Percentiles rank a stretch among this genome's conserved stretches.
These are phyloP conservation scores for Athetis lepigone DNA, from an alignment of 2,888 invertebrate genomes.

Conservation along the genomic window DNA sequence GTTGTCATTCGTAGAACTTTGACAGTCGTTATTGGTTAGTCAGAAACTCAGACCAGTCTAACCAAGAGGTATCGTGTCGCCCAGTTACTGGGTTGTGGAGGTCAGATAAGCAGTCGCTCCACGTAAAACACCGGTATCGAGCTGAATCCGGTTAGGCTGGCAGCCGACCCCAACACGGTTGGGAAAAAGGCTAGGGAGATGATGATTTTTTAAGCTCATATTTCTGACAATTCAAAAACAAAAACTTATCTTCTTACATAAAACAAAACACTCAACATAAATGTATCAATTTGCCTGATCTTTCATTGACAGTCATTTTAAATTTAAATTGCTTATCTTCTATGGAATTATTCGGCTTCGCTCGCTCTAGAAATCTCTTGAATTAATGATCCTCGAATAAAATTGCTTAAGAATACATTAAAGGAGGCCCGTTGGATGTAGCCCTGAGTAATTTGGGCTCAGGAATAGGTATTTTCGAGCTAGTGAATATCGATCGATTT, in stretches of 20 bases:
- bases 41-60: too few species aligned
- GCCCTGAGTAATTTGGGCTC: slow-evolving; percentile 6
- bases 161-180: too few species aligned
- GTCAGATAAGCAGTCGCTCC: too few species aligned
- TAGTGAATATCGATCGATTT: neutral
- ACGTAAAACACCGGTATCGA: too few species aligned
- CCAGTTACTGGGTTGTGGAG: too few species aligned
- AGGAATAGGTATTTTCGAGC: neutral
- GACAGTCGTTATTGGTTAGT: too few species aligned
- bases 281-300: slow-evolving; percentile 46
- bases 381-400: slow-evolving; percentile 59
- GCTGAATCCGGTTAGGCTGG: too few species aligned
- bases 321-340: slow-evolving; percentile 64
- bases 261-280: slow-evolving; percentile 33
- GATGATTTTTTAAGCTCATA: too few species aligned
- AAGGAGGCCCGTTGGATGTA: slow-evolving; percentile 2
- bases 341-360: slow-evolving; percentile 52
- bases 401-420: slow-evolving; percentile 58
- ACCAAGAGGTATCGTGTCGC: too few species aligned
- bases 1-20: too few species aligned
- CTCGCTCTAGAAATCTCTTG: slow-evolving; percentile 58
- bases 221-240: neutral
- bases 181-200: too few species aligned
- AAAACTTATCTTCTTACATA: neutral
- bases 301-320: slow-evolving; percentile 34